Conservation (phyloP, 2,113 vertebrate species). For the Saccopteryx leptura region DNA sequence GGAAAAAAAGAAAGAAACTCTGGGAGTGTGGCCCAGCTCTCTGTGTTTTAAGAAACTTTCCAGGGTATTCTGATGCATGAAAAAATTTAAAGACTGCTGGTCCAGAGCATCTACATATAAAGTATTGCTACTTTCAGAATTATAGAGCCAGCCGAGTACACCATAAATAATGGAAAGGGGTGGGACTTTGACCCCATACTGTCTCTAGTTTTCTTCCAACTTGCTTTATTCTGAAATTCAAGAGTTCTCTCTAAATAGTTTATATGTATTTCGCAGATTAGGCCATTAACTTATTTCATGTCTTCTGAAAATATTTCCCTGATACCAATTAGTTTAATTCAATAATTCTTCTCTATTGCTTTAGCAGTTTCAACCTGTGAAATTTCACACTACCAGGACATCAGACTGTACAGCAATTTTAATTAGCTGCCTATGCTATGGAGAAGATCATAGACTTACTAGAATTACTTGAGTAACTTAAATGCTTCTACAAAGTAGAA, state of each 20-base stretch:
- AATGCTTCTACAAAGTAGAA: constrained; percentile 51
- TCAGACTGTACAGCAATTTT: constrained; percentile 57
- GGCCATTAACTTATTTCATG: constrained; percentile 55
- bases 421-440: constrained; percentile 60
- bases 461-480: constrained; percentile 41
- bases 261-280: constrained; percentile 27
- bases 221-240: constrained; percentile 39
- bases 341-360: constrained; percentile 62
- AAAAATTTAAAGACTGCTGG: background rate
- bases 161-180: background rate
- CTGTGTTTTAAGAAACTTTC: background rate
- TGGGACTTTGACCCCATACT: background rate
- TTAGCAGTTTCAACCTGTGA: constrained; percentile 51
- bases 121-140: constrained; percentile 43
- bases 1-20: background rate
- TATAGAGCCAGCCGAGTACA: background rate
- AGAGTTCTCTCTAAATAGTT: constrained; percentile 33
- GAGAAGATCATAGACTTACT: constrained; percentile 38
- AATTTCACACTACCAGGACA: constrained; percentile 56
- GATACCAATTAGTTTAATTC: constrained; percentile 59
- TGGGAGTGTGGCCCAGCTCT: background rate
- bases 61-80: background rate
- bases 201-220: constrained; percentile 29
- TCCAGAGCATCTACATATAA: background rate
- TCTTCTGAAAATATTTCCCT: constrained; percentile 60